phyloP scores from a whole-genome alignment of 2,113 vertebrate species.

The Taxidea taxus region DNA sequence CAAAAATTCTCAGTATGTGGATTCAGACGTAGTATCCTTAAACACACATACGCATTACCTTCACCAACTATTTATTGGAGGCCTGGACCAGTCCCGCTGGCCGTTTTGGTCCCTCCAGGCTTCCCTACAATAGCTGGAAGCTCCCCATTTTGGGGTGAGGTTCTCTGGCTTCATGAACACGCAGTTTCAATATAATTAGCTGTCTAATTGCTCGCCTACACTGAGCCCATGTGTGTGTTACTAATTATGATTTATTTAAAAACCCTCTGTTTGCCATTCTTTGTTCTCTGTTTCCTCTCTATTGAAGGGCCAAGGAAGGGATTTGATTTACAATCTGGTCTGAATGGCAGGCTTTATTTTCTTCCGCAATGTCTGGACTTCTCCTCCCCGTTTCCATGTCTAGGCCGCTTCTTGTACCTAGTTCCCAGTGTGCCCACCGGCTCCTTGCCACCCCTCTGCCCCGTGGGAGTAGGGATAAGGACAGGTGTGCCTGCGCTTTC shows the following conservation, averaged over 20 bases:
- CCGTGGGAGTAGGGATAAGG: background rate
- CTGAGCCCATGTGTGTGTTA: background rate
- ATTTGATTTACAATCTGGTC: constrained; percentile 27
- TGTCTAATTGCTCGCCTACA: constrained; percentile 59
- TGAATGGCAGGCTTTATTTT: constrained; percentile 45
- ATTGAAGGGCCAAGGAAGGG: background rate
- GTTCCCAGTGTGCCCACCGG: background rate
- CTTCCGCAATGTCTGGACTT: background rate
- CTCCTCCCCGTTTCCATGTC: background rate
- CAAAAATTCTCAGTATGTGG: background rate
- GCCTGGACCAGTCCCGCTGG: background rate
- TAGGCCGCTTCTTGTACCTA: background rate
- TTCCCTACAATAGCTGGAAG: background rate
- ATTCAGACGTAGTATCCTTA: background rate
- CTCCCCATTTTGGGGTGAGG: constrained; percentile 2
- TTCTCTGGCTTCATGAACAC: background rate
- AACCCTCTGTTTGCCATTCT: constrained; percentile 44
- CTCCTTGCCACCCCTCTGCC: too few relatives aligned
- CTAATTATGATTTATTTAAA: constrained; percentile 77
- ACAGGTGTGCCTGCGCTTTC: background rate
- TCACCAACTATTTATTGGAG: background rate
- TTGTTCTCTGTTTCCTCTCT: constrained; percentile 65
- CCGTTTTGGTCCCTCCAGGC: background rate
- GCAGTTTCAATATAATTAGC: constrained; percentile 56
- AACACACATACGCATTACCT: background rate